Percentiles rank a stretch among this genome's conserved stretches.
Conservation (phyloP, 2,888 invertebrate genomes). For the Nephrotoma guestfalica region DNA sequence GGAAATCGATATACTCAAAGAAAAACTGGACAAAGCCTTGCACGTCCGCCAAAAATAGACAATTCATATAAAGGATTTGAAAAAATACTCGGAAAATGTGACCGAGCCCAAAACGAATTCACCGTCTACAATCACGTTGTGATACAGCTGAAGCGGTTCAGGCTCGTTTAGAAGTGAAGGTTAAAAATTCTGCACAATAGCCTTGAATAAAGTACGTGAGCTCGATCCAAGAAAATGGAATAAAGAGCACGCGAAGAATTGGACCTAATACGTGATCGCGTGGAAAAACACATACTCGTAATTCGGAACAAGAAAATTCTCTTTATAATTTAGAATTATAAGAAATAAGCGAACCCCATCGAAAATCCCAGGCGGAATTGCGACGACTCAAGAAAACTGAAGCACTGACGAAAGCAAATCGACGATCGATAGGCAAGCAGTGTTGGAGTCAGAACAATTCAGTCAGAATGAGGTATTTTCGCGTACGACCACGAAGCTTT, state of each 20-base stretch:
- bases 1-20: slow-evolving; percentile 74
- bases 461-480: slow-evolving; percentile 66
- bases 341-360: slow-evolving; percentile 82
- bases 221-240: slow-evolving; percentile 76
- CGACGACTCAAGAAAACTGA: slow-evolving; percentile 70
- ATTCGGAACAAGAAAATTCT: slow-evolving; percentile 81
- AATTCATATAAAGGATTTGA: slow-evolving; percentile 81
- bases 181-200: slow-evolving; percentile 69
- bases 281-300: slow-evolving; percentile 81
- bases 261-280: slow-evolving; percentile 76
- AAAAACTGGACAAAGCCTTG: slow-evolving; percentile 78
- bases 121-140: slow-evolving; percentile 74
- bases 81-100: slow-evolving; percentile 83
- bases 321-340: slow-evolving; percentile 75
- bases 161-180: slow-evolving; percentile 69
- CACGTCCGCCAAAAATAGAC: slow-evolving; percentile 69
- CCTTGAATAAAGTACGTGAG: slow-evolving; percentile 64
- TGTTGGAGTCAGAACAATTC: slow-evolving; percentile 66
- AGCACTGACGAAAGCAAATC: slow-evolving; percentile 64
- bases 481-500: slow-evolving; percentile 58
- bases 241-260: slow-evolving; percentile 83
- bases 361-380: slow-evolving; percentile 67
- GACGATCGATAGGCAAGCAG: slow-evolving; percentile 64
- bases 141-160: slow-evolving; percentile 79
- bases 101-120: slow-evolving; percentile 82